Evolutionary conservation across 2,113 vertebrate species (phyloP).

Genomic region (Aplodontia rufa): DNA sequence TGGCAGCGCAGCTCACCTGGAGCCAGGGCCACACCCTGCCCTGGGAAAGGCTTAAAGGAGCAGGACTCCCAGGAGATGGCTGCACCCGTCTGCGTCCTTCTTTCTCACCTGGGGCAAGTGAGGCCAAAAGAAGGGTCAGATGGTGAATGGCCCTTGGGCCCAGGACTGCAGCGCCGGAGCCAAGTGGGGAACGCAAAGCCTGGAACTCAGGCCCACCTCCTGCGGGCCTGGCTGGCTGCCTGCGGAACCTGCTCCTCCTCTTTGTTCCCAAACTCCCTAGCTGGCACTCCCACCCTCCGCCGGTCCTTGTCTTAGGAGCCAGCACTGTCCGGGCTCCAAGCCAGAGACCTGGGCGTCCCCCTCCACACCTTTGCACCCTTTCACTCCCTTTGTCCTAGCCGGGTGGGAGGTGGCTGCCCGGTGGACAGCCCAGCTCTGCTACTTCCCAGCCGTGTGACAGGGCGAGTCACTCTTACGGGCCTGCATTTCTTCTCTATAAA

Average conservation of each 20-base stretch:
- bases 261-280: neutral
- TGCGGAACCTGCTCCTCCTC: neutral
- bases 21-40: neutral
- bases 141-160: neutral
- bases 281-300: neutral
- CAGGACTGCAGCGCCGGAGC: neutral
- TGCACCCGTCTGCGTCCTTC: neutral
- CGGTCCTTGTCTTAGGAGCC: neutral
- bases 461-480: neutral
- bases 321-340: neutral
- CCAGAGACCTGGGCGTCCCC: slow-evolving; percentile 3
- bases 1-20: slow-evolving; percentile 68
- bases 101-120: neutral
- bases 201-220: neutral
- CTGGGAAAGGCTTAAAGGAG: slow-evolving; percentile 55
- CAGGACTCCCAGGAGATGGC: neutral
- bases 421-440: neutral
- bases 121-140: neutral
- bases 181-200: neutral
- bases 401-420: neutral
- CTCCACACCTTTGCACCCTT: neutral
- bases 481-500: neutral
- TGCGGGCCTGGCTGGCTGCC: neutral
- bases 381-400: neutral
- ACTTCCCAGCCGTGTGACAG: neutral